Evolutionary conservation across 2,888 invertebrate species (phyloP), one percentile per base, ranked within the genome.

Genomic region (Clepsis dumicolana): DNA sequence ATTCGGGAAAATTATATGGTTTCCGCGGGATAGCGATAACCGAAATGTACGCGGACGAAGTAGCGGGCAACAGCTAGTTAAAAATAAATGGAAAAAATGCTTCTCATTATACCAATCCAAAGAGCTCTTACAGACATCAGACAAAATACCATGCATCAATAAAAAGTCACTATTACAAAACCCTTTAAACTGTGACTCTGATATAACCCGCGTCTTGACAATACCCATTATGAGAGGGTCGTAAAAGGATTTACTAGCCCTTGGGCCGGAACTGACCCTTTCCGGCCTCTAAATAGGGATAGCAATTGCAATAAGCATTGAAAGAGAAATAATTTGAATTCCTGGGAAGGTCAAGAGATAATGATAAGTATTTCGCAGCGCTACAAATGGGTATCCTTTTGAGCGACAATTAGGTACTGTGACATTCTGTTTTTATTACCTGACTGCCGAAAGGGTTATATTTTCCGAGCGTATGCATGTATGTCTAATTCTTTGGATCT

Each of bases 291-390:
- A 35, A 56, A 35, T 35, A 29, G 56, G 56, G 56, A 35, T 35
- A 35, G 18, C 54, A 54, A 56, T 56, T 35, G 56, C 32, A 35
- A 54, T 35, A 21, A 35, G 21, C 56, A 35, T 56, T 56, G 48
- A 48, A 21, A 48, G 5, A 12, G 21, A 12, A 21, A 48, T 48
- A 48, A 48, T 48, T 48, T 48, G 48, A 48, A 48, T 48, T 48
- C 48, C 48, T 18, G 10, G 48, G 10, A 48, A 8, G 48, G 48
- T 10, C 48, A 48, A 21, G 12, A 8, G 48, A 21, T 48, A 48
- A 48, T 48, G 48, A 21, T 21, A 48, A 48, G 21, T 48, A 48
- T 48, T 48, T 21, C 18, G 12, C 21, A 48, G 48, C 21, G 12
- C 12, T 21, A 44, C 29, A 53, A 57, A 59, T 57, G 50, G 53